Percentiles rank a stretch among this genome's conserved stretches.
These are phyloP conservation scores for Diarsia brunnea DNA, from an alignment of 2,888 invertebrate species.

Conservation along the genomic window DNA sequence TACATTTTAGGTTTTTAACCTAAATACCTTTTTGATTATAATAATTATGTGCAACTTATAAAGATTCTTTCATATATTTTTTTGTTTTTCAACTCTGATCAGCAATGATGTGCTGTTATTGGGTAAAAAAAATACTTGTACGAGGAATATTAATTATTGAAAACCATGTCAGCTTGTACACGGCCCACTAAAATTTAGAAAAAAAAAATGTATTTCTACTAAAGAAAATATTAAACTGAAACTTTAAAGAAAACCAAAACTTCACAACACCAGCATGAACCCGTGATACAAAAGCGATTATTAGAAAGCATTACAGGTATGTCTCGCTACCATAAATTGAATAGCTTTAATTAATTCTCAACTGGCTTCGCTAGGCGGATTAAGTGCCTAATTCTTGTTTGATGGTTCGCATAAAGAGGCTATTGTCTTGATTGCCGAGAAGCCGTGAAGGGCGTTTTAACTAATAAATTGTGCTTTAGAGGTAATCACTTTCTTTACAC, in stretches of 20 bases:
- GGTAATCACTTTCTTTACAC: slow-evolving; percentile 39
- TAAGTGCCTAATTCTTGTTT: slow-evolving; percentile 67
- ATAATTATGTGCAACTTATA: too few species aligned
- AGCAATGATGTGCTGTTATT: too few species aligned
- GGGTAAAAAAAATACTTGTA: too few species aligned
- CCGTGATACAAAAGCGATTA: slow-evolving; percentile 43
- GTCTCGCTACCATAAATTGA: slow-evolving; percentile 53
- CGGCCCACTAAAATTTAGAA: too few species aligned
- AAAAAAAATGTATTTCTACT: too few species aligned
- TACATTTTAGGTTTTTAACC: background rate
- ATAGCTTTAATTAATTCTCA: slow-evolving; percentile 64
- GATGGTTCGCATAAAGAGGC: slow-evolving; percentile 59
- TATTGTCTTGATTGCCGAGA: slow-evolving; percentile 55
- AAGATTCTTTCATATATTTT: too few species aligned
- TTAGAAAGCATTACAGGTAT: slow-evolving; percentile 56
- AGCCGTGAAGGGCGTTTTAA: slow-evolving; percentile 40
- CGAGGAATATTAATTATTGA: too few species aligned
- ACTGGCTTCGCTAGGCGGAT: slow-evolving; percentile 57
- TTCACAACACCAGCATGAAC: background rate
- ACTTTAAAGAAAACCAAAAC: background rate
- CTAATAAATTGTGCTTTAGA: slow-evolving; percentile 40
- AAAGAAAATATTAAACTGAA: too few species aligned
- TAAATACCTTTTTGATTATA: background rate
- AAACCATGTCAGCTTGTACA: too few species aligned
- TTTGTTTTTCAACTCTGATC: too few species aligned